phyloP scores from a whole-genome alignment of 1,140 invertebrate species.

The Meloidogyne chitwoodi region DNA sequence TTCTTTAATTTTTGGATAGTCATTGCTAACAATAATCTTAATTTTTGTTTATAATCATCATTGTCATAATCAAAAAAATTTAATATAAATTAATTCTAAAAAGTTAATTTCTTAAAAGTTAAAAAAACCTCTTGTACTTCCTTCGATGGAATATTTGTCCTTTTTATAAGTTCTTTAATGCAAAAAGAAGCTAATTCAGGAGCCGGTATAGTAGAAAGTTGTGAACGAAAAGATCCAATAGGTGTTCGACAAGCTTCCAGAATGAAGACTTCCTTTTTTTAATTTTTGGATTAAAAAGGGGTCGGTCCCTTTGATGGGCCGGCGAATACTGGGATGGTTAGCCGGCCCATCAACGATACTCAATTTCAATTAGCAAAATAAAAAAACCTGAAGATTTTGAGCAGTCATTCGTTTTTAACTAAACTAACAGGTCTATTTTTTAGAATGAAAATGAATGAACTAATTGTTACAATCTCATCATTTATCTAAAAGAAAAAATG shows the following conservation, averaged over 20 bases:
- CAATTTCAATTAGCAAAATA: background rate
- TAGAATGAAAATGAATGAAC: too few relatives aligned
- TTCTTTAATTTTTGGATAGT: conserved; percentile 13
- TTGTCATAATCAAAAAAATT: background rate
- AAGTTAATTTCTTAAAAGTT: too few relatives aligned
- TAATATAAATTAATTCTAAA: too few relatives aligned
- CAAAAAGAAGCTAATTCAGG: conserved; percentile 82
- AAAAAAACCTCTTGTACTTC: conserved; percentile 49
- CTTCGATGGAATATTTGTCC: conserved; percentile 65
- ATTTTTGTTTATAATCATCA: conserved; percentile 1
- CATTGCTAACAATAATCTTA: background rate
- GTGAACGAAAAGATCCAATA: conserved; percentile 83
- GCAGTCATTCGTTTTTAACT: background rate
- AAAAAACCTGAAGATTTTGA: background rate
- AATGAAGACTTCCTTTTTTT: conserved; percentile 74
- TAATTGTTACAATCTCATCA: too few relatives aligned
- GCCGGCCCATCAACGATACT: too few relatives aligned
- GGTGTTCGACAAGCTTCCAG: conserved; percentile 85
- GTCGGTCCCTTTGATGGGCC: conserved; percentile 69
- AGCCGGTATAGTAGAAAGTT: conserved; percentile 75
- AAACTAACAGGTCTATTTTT: too few relatives aligned
- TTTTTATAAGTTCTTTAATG: conserved; percentile 73
- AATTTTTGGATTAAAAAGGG: too few relatives aligned
- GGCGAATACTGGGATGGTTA: conserved; percentile 69
- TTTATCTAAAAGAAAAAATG: too few relatives aligned